Base-by-base conservation (phyloP, 2,888 invertebrate species). In the Ichneumoninae sp. region DNA sequence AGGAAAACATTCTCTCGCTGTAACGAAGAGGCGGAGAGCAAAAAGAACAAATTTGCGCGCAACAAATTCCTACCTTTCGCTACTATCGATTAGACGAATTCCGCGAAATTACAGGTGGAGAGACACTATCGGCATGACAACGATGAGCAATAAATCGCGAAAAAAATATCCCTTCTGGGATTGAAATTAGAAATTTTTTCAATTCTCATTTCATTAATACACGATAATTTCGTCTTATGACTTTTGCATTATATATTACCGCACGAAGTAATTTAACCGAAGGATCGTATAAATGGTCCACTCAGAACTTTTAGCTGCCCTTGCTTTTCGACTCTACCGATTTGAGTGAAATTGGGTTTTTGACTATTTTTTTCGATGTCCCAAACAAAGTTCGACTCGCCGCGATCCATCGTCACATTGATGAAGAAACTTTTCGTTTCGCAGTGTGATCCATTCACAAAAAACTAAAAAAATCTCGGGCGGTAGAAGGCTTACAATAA, bases 1-100 rank as follows among this genome's bases (percentile, higher is more conserved):
- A 33, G 74, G 40, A 62, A 52, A 74, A 75, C 60, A 83, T 79
- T 52, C 79, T 33, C 54, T 79, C 33, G 16, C 65, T 36, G 60
- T 78, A 79, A 33, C 62, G 62, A 62, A 22, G 26, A 33, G 22
- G 60, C 30, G 26, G 60, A 54, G 22, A 10, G 19, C 7, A 54
- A 54, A 54, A 57, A 57, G 22, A 30, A 13, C 22, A 62, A 33
- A 33, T 33, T 16, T 62, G 6, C 30, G 60, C 6, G 5, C 6
- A 4, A 4, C 33, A 62, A 62, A 62, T 62, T 62, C 33, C 62
- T 33, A 62, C 33, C 33, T 62, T 62, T 62, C 16, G 62, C 7
- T 62, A n/a, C 62, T 30, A 62, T 62, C 62, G 62, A 62, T 62
- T 62, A 33, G 33, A 30, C 33, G 62, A 62, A 62, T 16, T 13